Percentiles rank a stretch among this genome's conserved stretches.
phyloP scores from a whole-genome alignment of 2,888 invertebrate species.

The Epicampocera succincta region DNA sequence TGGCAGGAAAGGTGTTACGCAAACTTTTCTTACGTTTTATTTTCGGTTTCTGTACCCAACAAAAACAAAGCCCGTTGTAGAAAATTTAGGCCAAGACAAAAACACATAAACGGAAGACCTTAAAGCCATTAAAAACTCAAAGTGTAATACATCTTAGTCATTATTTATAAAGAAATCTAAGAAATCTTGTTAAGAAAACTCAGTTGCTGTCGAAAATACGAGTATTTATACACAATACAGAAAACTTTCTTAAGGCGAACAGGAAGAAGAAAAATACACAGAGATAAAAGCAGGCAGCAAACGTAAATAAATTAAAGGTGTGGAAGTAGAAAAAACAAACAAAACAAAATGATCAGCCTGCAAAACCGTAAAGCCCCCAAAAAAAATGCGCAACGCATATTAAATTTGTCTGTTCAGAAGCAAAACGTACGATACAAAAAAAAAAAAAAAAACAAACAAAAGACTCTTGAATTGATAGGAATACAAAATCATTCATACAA shows the following conservation, averaged over 20 bases:
- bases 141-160: conserved; percentile 10
- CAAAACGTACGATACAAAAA: too few species aligned
- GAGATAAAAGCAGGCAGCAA: not conserved
- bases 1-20: not conserved
- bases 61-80: not conserved
- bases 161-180: conserved; percentile 39
- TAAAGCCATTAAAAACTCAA: conserved; percentile 14
- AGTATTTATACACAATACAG: conserved; percentile 1
- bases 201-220: not conserved
- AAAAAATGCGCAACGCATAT: conserved; percentile 57
- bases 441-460: conserved; percentile 5
- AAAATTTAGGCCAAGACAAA: conserved; percentile 41
- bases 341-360: conserved; percentile 36
- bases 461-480: not conserved
- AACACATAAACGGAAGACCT: conserved; percentile 41
- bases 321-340: not conserved
- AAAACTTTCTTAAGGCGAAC: conserved; percentile 2
- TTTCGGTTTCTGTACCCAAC: too few species aligned
- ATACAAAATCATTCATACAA: not conserved
- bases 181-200: not conserved
- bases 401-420: conserved; percentile 49
- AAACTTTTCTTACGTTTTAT: too few species aligned
- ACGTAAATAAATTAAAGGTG: conserved; percentile 8
- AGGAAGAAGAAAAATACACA: not conserved
- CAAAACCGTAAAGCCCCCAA: conserved; percentile 43